These are phyloP conservation scores for Cartodere bifasciata DNA, from an alignment of 2,888 invertebrate genomes.

Conservation along the genomic window DNA sequence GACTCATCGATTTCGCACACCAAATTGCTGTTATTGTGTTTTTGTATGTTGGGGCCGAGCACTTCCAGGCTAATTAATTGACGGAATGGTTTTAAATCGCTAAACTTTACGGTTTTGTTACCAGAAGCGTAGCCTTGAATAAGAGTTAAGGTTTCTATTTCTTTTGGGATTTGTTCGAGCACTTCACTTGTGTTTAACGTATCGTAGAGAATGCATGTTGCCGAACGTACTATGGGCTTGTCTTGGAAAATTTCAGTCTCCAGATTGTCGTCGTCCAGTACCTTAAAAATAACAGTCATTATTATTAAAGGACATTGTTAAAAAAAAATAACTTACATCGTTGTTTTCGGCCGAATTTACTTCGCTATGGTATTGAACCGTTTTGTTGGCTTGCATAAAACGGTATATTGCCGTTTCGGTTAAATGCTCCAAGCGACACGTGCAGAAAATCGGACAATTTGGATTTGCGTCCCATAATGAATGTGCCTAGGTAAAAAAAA, in stretches of 20 bases:
- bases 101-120: slow-evolving; percentile 35
- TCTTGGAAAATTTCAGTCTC: slow-evolving; percentile 29
- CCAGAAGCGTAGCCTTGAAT: slow-evolving; percentile 42
- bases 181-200: slow-evolving; percentile 33
- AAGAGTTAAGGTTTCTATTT: slow-evolving; percentile 42
- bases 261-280: slow-evolving; percentile 33
- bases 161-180: slow-evolving; percentile 35
- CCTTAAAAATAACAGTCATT: slow-evolving; percentile 24
- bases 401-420: slow-evolving; percentile 42
- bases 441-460: slow-evolving; percentile 39
- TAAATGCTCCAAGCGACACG: slow-evolving; percentile 42
- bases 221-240: slow-evolving; percentile 37
- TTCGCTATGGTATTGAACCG: slow-evolving; percentile 19
- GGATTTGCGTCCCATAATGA: slow-evolving; percentile 29
- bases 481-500: no score
- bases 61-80: slow-evolving; percentile 47
- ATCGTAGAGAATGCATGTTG: slow-evolving; percentile 41
- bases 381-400: slow-evolving; percentile 36
- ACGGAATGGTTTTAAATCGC: slow-evolving; percentile 35
- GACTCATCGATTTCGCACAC: slow-evolving; percentile 38
- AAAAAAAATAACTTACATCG: slow-evolving; percentile 25
- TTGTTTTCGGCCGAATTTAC: slow-evolving; percentile 24
- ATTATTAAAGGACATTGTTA: slow-evolving; percentile 1
- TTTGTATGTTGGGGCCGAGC: slow-evolving; percentile 38
- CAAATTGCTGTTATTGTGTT: slow-evolving; percentile 27